Conservation (phyloP, 2,888 invertebrate species). For the Parnassius apollo region DNA sequence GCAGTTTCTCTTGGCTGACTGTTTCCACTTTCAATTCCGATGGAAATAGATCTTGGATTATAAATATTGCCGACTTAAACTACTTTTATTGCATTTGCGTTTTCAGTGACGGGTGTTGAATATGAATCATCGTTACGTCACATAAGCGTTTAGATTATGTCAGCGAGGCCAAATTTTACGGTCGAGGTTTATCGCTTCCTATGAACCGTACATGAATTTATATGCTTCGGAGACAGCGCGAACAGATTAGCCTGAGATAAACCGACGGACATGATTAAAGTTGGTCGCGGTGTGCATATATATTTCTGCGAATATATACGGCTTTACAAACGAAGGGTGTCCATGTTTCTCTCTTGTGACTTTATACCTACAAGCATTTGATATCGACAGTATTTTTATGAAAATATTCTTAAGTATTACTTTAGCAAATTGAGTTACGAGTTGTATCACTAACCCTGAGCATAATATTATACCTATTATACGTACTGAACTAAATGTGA, state of each 20-base stretch:
- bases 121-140: slow-evolving; percentile 6
- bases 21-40: too few relatives aligned
- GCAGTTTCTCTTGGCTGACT: too few relatives aligned
- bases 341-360: not conserved
- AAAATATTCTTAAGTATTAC: too few relatives aligned
- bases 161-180: slow-evolving; percentile 30
- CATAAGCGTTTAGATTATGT: slow-evolving; percentile 23
- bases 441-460: too few relatives aligned
- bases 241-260: slow-evolving; percentile 13
- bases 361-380: too few relatives aligned
- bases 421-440: too few relatives aligned
- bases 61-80: not conserved
- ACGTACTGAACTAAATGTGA: too few relatives aligned
- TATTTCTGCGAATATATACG: slow-evolving; percentile 1
- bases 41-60: too few relatives aligned
- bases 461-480: too few relatives aligned
- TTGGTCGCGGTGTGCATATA: slow-evolving; percentile 11
- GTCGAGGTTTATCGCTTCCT: slow-evolving; percentile 29
- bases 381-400: too few relatives aligned
- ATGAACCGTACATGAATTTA: slow-evolving; percentile 14
- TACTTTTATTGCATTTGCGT: not conserved
- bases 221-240: not conserved
- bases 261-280: slow-evolving; percentile 1
- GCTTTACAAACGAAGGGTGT: not conserved
- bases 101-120: not conserved